phyloP scores from a whole-genome alignment of 2,888 invertebrate genomes.

The Campoplex nolae region DNA sequence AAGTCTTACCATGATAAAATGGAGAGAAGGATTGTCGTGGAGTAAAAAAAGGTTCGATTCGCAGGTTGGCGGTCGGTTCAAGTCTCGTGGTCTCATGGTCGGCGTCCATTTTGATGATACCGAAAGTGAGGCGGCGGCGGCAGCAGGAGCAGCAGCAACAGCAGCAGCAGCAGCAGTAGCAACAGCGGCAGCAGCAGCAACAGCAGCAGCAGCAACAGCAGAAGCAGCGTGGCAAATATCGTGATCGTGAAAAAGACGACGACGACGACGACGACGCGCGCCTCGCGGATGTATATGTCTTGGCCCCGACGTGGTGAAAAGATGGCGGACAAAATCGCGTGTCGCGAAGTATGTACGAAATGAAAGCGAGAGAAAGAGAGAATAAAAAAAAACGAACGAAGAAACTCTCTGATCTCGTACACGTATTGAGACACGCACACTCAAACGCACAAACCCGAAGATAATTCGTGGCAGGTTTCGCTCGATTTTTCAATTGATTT shows the following conservation, averaged over 20 bases:
- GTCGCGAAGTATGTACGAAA: conserved; percentile 22
- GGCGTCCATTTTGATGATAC: conserved; percentile 68
- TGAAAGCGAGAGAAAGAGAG: neutral
- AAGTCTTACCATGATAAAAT: conserved; percentile 48
- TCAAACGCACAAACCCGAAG: neutral
- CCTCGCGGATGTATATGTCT: conserved; percentile 25
- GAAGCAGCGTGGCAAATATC: conserved; percentile 59
- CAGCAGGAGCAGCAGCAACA: conserved; percentile 14
- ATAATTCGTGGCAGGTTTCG: neutral
- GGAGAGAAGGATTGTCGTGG: neutral
- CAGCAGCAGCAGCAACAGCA: neutral
- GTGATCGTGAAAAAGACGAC: conserved; percentile 48
- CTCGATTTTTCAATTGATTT: conserved; percentile 3
- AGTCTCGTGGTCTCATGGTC: conserved; percentile 50
- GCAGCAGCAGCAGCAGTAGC: conserved; percentile 42
- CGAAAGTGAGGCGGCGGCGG: conserved; percentile 1
- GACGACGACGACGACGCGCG: conserved; percentile 29
- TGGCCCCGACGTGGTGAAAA: conserved; percentile 54
- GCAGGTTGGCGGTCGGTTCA: neutral
- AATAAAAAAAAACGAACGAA: neutral
- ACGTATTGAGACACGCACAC: conserved; percentile 9
- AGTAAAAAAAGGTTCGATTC: conserved; percentile 2
- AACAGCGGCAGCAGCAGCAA: conserved; percentile 26
- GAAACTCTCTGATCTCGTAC: conserved; percentile 21
- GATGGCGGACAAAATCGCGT: conserved; percentile 58